Base-by-base conservation (phyloP, 2,113 vertebrate genomes). In the Bostrychus sinensis region DNA sequence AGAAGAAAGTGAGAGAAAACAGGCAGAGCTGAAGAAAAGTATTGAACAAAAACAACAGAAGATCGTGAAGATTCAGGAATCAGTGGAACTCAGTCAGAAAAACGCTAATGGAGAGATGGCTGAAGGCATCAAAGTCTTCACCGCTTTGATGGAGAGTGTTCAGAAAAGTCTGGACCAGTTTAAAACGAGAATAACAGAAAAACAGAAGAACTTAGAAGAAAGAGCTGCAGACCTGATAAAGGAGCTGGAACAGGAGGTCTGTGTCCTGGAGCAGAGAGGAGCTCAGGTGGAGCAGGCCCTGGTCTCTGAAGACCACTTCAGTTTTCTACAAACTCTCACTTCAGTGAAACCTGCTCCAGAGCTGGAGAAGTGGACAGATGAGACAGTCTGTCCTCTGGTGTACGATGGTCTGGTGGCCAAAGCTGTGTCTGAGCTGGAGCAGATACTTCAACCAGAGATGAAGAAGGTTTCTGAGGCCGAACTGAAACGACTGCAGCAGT, bases 231-330 rank as follows among this genome's bases (percentile, higher is more conserved):
- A 2, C 7, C 22, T 58, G n/a, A 50, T 84, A 28, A 42, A 7
- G 14, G n/a, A 58, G 65, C 65, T 84, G 50, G 13, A 78, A 46
- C 5, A 55, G 54, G 78, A 84, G 19, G 63, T 81, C 22, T 66
- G 30, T 9, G 53, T 43, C 57, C 56, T 84, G 32, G 57, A 14
- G 4, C 61, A 62, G 22, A 73, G 9, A 23, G 17, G 20, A 0
- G 1, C 16, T 16, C 20, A 68, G 38, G 8, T 62, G 11, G 58
- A 77, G n/a, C 43, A 42, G 23, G 51, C 61, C 6, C 25, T 9
- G 8, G 1, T 1, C 2, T 3, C 3, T 10, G 14, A 62, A 7
- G 38, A 70, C 19, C 12, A 67, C 0, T 1, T 4, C 4, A 2
- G 50, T 14, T 37, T 62, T 12, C 13, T 25, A 26, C 34, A 61